Conservation (phyloP, 2,113 vertebrate genomes). For the Potamarius usumacintae region DNA sequence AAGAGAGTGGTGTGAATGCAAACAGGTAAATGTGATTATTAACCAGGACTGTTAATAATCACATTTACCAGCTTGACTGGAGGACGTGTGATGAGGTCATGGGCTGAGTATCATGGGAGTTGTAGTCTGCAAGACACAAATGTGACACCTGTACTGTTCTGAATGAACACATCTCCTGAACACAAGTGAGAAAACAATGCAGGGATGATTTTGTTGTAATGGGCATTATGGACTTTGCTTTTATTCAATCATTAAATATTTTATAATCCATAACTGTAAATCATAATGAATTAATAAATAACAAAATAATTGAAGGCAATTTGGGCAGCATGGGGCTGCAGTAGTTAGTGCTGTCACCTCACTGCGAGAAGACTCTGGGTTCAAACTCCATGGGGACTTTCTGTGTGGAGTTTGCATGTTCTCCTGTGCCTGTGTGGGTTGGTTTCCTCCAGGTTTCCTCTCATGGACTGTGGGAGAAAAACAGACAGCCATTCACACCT, state of each 20-base stretch:
- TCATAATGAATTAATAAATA: not conserved
- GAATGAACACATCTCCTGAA: not conserved
- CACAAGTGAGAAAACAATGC: conserved; percentile 2
- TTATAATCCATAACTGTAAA: not conserved
- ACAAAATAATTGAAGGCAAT: too few relatives aligned
- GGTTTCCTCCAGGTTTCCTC: too few relatives aligned
- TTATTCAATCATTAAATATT: not conserved
- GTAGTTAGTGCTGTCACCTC: too few relatives aligned
- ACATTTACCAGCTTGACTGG: not conserved
- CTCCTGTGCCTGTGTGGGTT: too few relatives aligned
- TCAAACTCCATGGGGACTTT: too few relatives aligned
- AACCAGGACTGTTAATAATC: not conserved
- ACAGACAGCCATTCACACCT: too few relatives aligned
- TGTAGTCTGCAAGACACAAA: not conserved
- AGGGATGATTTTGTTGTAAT: not conserved
- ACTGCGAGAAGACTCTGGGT: too few relatives aligned
- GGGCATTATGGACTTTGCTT: not conserved
- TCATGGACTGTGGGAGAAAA: too few relatives aligned
- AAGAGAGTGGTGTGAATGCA: not conserved
- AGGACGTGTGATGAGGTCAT: not conserved
- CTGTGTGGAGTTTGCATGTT: too few relatives aligned
- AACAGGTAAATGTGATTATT: not conserved
- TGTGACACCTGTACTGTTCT: not conserved
- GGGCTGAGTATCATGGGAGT: not conserved
- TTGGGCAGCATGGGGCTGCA: too few relatives aligned